Conservation (phyloP, 1,140 invertebrate genomes). For the Drosophila oshimai region DNA sequence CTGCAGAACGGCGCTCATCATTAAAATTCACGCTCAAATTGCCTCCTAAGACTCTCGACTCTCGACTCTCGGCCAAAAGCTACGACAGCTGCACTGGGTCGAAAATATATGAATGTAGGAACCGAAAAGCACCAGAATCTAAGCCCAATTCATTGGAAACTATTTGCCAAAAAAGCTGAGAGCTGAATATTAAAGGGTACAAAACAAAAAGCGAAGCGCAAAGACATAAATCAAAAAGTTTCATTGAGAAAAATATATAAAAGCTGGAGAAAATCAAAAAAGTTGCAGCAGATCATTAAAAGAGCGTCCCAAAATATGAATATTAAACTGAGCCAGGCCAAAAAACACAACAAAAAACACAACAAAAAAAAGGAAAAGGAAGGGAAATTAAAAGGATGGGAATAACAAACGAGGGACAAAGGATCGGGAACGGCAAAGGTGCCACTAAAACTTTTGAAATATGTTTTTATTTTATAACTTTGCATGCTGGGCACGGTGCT, state of each 20-base stretch:
- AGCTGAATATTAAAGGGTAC: conserved; percentile 13
- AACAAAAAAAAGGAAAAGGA: not conserved
- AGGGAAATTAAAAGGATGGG: conserved; percentile 9
- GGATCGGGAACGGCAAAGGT: conserved; percentile 47
- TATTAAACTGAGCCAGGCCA: conserved; percentile 42
- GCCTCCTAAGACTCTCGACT: conserved; percentile 35
- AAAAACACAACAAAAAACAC: not conserved
- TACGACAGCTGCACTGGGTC: conserved; percentile 36
- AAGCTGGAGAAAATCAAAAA: conserved; percentile 47
- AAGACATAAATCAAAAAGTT: conserved; percentile 79
- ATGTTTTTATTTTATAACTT: conserved; percentile 81
- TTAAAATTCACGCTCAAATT: conserved; percentile 81
- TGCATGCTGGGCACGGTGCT: conserved; percentile 77
- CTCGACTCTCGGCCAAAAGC: too few relatives aligned
- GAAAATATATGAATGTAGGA: not conserved
- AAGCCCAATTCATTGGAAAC: conserved; percentile 81
- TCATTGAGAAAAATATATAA: conserved; percentile 78
- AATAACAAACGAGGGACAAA: conserved; percentile 14
- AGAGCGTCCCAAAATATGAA: conserved; percentile 49
- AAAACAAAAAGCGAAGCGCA: conserved; percentile 28
- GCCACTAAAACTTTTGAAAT: conserved; percentile 82
- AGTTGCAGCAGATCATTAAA: conserved; percentile 59
- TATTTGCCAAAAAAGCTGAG: conserved; percentile 65
- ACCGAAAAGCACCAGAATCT: conserved; percentile 41
- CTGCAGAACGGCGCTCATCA: conserved; percentile 73